Evolutionary conservation across 2,113 vertebrate species (phyloP).

Genomic region (Sander vitreus): DNA sequence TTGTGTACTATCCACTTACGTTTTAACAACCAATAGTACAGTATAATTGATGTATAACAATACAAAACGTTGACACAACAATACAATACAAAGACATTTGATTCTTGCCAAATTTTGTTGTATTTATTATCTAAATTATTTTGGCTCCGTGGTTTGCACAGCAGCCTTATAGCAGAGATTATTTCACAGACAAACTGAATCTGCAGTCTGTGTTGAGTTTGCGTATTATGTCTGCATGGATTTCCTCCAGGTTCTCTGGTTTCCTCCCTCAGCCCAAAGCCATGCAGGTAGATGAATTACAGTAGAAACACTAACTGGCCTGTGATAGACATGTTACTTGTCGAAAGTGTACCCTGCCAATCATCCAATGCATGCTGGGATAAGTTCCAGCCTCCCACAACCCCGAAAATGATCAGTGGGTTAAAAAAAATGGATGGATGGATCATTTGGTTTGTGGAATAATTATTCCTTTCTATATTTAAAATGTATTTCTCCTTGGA

Average conservation of each 20-base stretch:
- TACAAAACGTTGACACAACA: neutral
- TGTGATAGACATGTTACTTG: neutral
- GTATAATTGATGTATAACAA: neutral
- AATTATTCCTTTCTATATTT: neutral
- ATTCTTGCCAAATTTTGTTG: neutral
- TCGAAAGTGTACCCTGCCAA: neutral
- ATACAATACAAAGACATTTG: neutral
- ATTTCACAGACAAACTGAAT: neutral
- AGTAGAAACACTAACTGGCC: neutral
- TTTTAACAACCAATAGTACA: neutral
- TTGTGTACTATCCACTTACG: too few relatives aligned
- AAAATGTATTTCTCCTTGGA: neutral
- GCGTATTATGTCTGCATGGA: slow-evolving; percentile 5
- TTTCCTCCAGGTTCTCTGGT: slow-evolving; percentile 21
- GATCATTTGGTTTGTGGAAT: neutral
- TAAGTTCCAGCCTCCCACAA: neutral
- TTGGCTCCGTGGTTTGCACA: neutral
- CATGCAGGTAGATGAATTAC: neutral
- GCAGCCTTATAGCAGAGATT: neutral
- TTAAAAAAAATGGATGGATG: neutral
- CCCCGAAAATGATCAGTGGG: neutral
- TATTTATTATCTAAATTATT: neutral
- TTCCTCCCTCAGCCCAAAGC: slow-evolving; percentile 1
- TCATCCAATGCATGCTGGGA: slow-evolving; percentile 3
- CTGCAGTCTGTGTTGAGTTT: neutral